Evolutionary conservation across 2,888 invertebrate species (phyloP).

Genomic region (Drosophila phalerata): DNA sequence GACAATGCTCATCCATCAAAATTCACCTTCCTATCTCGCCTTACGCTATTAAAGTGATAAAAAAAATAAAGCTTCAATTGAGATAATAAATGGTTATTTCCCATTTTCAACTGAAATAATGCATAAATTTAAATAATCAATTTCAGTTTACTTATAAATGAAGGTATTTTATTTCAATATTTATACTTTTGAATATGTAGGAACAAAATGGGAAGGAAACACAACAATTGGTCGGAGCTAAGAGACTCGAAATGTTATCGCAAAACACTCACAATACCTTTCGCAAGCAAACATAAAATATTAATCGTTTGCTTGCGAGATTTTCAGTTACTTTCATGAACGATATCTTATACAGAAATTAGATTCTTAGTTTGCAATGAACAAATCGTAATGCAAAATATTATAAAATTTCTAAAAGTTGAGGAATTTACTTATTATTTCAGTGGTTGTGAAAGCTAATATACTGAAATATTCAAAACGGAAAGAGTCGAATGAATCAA

Average conservation of each 20-base stretch:
- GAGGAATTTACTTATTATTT: not conserved
- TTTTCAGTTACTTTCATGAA: not conserved
- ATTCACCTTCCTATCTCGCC: not conserved
- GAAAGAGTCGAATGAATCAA: not conserved
- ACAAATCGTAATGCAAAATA: too few relatives aligned
- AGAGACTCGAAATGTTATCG: not conserved
- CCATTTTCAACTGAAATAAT: not conserved
- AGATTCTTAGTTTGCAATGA: too few relatives aligned
- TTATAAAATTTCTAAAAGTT: not conserved
- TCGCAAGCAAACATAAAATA: not conserved
- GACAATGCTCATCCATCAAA: not conserved
- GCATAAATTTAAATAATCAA: not conserved
- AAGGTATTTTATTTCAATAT: not conserved
- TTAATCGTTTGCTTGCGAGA: not conserved
- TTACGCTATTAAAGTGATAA: not conserved
- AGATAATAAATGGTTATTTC: not conserved
- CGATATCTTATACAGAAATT: not conserved
- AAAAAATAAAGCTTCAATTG: not conserved
- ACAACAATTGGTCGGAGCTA: not conserved
- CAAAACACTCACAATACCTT: not conserved
- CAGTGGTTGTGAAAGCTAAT: conserved; percentile 31
- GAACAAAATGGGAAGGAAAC: not conserved
- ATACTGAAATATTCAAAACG: not conserved
- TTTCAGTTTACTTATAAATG: not conserved
- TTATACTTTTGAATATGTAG: not conserved